These are phyloP conservation scores for Rhineura floridana DNA, from an alignment of 2,113 vertebrate genomes.

Conservation along the genomic window DNA sequence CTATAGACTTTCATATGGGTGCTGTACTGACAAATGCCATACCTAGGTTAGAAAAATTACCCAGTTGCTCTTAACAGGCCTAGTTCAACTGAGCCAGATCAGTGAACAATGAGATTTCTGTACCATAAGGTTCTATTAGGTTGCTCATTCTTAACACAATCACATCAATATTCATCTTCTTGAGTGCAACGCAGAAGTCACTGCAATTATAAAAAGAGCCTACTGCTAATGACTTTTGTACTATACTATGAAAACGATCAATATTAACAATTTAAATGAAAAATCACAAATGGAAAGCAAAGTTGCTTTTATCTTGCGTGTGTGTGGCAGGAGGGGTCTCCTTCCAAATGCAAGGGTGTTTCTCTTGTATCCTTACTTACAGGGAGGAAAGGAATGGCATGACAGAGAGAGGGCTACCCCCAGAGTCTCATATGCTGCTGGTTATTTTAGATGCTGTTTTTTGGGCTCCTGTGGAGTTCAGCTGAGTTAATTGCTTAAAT, in stretches of 20 bases:
- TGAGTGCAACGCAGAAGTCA: constrained; percentile 46
- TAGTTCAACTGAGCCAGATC: constrained; percentile 21
- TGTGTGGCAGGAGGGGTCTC: constrained; percentile 12
- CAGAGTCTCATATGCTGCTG: constrained; percentile 16
- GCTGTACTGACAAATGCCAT: constrained; percentile 27
- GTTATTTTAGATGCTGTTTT: constrained; percentile 26
- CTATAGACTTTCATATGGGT: neutral
- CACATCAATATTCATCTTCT: constrained; percentile 60
- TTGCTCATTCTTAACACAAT: constrained; percentile 48
- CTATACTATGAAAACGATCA: constrained; percentile 46
- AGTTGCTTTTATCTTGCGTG: constrained; percentile 36
- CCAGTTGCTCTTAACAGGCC: constrained; percentile 12
- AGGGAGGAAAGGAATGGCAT: constrained; percentile 9
- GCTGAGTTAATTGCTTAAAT: constrained; percentile 29
- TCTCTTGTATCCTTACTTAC: constrained; percentile 24
- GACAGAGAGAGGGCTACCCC: constrained; percentile 28
- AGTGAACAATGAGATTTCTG: constrained; percentile 27
- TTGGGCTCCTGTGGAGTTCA: constrained; percentile 30
- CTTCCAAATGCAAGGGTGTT: constrained; percentile 22
- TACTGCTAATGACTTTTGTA: constrained; percentile 44
- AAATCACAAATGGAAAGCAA: constrained; percentile 50
- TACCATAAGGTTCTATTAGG: constrained; percentile 43
- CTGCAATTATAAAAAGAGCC: constrained; percentile 53
- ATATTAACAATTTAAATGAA: constrained; percentile 59
- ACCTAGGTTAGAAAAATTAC: constrained; percentile 31